These are phyloP conservation scores for Phenacoccus solenopsis DNA, from an alignment of 1,140 invertebrate genomes.

Conservation along the genomic window DNA sequence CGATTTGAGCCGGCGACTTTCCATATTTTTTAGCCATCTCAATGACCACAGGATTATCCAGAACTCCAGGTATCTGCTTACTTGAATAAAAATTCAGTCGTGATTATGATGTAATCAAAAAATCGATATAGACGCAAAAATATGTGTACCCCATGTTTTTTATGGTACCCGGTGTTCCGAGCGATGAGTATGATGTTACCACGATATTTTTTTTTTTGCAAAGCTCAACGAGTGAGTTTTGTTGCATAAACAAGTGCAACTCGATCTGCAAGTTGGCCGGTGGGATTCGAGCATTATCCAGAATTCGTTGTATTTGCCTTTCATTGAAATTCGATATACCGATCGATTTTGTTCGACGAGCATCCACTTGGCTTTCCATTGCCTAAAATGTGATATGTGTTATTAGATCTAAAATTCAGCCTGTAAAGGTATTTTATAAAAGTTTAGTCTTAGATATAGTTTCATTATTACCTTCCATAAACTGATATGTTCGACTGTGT, in stretches of 20 bases:
- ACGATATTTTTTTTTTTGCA: conserved; percentile 50
- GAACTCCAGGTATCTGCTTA: conserved; percentile 31
- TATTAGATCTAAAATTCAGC: background rate
- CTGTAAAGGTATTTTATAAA: background rate
- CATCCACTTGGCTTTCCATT: conserved; percentile 58
- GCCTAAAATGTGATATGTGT: conserved; percentile 31
- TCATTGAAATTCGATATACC: conserved; percentile 72
- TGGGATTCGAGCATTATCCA: conserved; percentile 47
- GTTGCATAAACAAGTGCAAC: conserved; percentile 70
- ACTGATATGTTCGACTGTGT: conserved; percentile 23
- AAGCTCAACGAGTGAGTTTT: conserved; percentile 57
- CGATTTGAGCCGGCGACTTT: conserved; percentile 47
- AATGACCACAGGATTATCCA: conserved; percentile 33
- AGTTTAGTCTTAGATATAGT: background rate
- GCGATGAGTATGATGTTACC: conserved; percentile 63
- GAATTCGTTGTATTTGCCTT: conserved; percentile 48
- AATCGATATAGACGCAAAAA: background rate
- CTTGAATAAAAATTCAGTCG: conserved; percentile 19
- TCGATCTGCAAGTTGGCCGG: conserved; percentile 66
- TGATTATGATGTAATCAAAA: too few species aligned
- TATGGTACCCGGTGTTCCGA: conserved; percentile 50
- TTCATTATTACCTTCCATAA: conserved; percentile 26
- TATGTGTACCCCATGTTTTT: conserved; percentile 30
- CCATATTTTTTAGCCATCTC: conserved; percentile 38
- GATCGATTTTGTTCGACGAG: conserved; percentile 51